phyloP scores from a whole-genome alignment of 2,113 vertebrate species.

The Seriola aureovittata region DNA sequence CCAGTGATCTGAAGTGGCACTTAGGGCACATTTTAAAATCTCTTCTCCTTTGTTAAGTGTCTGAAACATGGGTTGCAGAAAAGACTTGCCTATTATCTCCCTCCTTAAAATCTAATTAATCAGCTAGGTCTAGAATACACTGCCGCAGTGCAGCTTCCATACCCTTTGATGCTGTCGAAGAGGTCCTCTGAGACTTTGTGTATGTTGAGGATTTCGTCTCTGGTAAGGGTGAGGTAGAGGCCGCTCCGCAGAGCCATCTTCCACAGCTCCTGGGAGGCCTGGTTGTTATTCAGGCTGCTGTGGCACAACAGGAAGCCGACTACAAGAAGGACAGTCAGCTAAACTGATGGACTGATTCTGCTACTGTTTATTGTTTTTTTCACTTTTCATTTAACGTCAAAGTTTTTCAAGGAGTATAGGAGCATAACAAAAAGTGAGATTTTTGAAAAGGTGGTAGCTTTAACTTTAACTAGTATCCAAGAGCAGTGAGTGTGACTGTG shows the following conservation, averaged over 20 bases:
- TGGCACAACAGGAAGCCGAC: slow-evolving; percentile 95
- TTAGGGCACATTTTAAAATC: background rate
- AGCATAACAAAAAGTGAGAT: background rate
- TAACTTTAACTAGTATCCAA: background rate
- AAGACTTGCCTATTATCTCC: background rate
- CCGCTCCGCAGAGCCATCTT: slow-evolving; percentile 90
- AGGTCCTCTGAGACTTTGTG: slow-evolving; percentile 93
- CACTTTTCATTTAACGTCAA: too few relatives aligned
- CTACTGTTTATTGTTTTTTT: background rate
- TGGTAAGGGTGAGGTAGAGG: slow-evolving; percentile 88
- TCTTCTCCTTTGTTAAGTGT: background rate
- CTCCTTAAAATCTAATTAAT: background rate
- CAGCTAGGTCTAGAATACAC: background rate
- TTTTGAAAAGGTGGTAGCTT: background rate
- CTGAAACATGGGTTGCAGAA: background rate
- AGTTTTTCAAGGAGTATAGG: background rate
- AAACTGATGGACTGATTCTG: background rate
- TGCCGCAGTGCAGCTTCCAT: background rate
- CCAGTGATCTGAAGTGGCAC: background rate
- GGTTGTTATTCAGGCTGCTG: slow-evolving; percentile 85
- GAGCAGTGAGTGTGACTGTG: background rate
- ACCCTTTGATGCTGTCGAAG: slow-evolving; percentile 91
- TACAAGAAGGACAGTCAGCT: slow-evolving; percentile 59
- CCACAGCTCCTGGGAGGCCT: slow-evolving; percentile 90
- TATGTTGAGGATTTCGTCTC: slow-evolving; percentile 90